phyloP scores from a whole-genome alignment of 2,113 vertebrate genomes.

The Chamaea fasciata region DNA sequence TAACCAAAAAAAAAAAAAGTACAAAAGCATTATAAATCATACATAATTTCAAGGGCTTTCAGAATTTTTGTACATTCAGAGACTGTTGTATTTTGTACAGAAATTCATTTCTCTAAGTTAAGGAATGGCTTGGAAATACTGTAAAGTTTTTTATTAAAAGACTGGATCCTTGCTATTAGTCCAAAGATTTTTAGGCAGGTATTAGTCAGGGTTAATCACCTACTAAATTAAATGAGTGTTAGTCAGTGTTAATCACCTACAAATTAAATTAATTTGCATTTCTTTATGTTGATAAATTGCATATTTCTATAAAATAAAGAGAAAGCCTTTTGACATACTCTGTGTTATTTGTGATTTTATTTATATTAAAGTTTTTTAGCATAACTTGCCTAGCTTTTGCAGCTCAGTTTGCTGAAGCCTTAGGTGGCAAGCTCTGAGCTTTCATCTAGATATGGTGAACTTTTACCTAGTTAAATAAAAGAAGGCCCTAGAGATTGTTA shows the following conservation, averaged over 20 bases:
- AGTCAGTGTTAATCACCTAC: not conserved
- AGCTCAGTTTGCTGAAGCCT: not conserved
- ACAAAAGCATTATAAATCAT: not conserved
- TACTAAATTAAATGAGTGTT: not conserved
- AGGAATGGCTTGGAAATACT: not conserved
- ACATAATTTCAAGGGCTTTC: not conserved
- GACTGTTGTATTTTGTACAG: not conserved
- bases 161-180: not conserved
- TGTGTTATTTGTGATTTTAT: not conserved
- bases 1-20: not conserved
- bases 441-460: not conserved
- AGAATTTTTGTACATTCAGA: not conserved
- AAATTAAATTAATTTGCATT: not conserved
- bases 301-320: not conserved
- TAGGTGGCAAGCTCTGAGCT: not conserved
- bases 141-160: not conserved
- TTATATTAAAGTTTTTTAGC: not conserved
- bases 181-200: not conserved
- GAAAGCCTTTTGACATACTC: not conserved
- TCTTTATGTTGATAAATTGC: not conserved
- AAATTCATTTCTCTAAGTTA: not conserved
- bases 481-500: not conserved
- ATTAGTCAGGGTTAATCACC: not conserved
- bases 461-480: not conserved
- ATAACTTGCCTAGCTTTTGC: not conserved